phyloP scores from a whole-genome alignment of 2,113 vertebrate species.

The Eubucco bourcierii region DNA sequence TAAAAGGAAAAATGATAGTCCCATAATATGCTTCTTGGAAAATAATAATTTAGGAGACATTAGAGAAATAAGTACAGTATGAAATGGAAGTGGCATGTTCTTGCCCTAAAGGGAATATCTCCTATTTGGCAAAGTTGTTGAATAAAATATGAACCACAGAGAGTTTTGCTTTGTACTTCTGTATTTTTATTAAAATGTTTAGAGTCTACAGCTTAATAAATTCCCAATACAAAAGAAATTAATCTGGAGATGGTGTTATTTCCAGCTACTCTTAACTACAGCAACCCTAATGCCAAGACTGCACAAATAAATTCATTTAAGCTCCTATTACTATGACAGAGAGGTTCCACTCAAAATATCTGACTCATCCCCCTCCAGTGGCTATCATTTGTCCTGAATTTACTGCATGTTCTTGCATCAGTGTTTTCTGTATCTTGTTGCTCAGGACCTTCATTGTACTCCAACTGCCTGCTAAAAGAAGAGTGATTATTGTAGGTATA shows the following conservation, averaged over 20 bases:
- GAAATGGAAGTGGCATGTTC: conserved; percentile 32
- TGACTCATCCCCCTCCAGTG: background rate
- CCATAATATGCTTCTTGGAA: conserved; percentile 45
- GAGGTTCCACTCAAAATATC: background rate
- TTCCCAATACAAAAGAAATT: background rate
- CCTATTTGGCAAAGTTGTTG: conserved; percentile 13
- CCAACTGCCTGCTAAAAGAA: background rate
- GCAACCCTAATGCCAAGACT: background rate
- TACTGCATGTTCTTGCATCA: background rate
- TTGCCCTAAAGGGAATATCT: conserved; percentile 41
- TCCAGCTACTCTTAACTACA: background rate
- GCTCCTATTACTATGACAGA: background rate
- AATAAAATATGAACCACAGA: conserved; percentile 38
- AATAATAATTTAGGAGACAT: conserved; percentile 58
- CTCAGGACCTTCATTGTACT: background rate
- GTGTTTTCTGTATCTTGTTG: background rate
- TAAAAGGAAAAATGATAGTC: conserved; percentile 28
- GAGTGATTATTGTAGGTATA: background rate
- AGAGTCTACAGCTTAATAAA: conserved; percentile 37
- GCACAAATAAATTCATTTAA: background rate
- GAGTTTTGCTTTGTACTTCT: conserved; percentile 17
- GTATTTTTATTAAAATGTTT: conserved; percentile 50
- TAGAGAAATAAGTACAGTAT: conserved; percentile 51
- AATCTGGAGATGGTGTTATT: background rate
- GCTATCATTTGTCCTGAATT: background rate